These are phyloP conservation scores for Coptodon bakossiorum DNA, from an alignment of 2,113 vertebrate species.

Conservation along the genomic window DNA sequence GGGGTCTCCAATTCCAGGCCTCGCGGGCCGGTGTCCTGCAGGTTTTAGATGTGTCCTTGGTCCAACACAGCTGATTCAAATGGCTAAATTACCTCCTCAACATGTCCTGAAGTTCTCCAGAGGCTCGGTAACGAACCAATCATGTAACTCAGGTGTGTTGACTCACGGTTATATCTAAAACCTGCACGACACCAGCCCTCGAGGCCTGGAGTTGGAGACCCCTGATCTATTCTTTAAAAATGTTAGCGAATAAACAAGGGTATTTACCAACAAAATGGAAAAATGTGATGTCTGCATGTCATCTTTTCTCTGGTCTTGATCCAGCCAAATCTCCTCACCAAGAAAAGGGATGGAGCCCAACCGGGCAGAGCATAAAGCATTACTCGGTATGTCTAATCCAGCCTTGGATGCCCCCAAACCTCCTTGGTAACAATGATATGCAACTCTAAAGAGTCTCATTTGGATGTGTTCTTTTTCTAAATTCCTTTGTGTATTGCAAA, in stretches of 20 bases:
- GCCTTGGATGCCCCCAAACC: background rate
- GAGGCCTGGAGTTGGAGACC: background rate
- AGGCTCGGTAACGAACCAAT: background rate
- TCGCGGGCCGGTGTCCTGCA: rapidly evolving
- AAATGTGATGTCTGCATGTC: background rate
- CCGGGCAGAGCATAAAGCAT: background rate
- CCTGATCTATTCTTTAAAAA: background rate
- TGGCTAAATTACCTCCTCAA: background rate
- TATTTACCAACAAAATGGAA: background rate
- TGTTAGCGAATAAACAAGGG: background rate
- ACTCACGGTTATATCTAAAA: background rate
- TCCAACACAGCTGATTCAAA: background rate
- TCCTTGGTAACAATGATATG: background rate
- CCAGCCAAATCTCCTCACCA: background rate
- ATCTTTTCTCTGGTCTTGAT: background rate
- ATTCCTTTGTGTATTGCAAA: background rate
- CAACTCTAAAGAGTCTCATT: background rate
- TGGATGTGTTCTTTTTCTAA: background rate
- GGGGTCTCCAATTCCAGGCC: background rate
- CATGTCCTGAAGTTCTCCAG: background rate
- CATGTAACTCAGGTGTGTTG: background rate
- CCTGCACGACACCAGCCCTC: background rate
- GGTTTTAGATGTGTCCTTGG: background rate
- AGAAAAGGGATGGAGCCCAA: background rate
- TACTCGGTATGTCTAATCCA: no score